Evolutionary conservation across 2,888 invertebrate species (phyloP).

Genomic region (Phania funesta): DNA sequence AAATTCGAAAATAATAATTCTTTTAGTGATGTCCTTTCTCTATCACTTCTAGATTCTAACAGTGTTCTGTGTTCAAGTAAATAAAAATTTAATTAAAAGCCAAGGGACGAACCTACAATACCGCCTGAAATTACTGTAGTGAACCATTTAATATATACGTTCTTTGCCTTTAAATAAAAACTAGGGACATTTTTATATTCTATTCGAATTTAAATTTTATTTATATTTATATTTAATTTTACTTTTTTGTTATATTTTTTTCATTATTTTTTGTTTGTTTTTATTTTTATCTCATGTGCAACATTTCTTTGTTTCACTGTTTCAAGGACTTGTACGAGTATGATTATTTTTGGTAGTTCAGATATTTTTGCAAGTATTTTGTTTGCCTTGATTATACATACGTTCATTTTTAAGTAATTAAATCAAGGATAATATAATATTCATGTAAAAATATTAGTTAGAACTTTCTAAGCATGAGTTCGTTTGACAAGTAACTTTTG

Average conservation of each 20-base stretch:
- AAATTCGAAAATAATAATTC: too few relatives aligned
- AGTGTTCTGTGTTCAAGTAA: too few relatives aligned
- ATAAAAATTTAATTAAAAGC: too few relatives aligned
- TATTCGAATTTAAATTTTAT: slow-evolving; percentile 43
- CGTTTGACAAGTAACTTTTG: too few relatives aligned
- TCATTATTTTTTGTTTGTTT: not conserved
- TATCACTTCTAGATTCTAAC: too few relatives aligned
- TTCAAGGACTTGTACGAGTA: slow-evolving; percentile 57
- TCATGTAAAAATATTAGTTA: too few relatives aligned
- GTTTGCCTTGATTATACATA: slow-evolving; percentile 41
- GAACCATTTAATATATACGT: slow-evolving; percentile 49
- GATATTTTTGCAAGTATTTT: slow-evolving; percentile 38
- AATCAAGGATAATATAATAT: slow-evolving; percentile 45
- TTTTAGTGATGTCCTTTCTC: too few relatives aligned
- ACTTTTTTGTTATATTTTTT: not conserved
- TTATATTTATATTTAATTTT: slow-evolving; percentile 15
- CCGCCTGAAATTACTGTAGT: slow-evolving; percentile 28
- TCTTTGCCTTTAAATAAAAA: slow-evolving; percentile 57
- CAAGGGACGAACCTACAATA: not conserved
- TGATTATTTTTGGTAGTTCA: slow-evolving; percentile 4
- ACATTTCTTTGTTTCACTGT: slow-evolving; percentile 58
- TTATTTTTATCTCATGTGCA: slow-evolving; percentile 56
- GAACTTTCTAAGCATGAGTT: too few relatives aligned
- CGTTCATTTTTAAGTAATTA: slow-evolving; percentile 47
- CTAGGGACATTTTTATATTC: slow-evolving; percentile 57